Evolutionary conservation across 2,888 invertebrate genomes (phyloP), one percentile per base, ranked within the genome.

Genomic region (Brachyopa scutellaris): DNA sequence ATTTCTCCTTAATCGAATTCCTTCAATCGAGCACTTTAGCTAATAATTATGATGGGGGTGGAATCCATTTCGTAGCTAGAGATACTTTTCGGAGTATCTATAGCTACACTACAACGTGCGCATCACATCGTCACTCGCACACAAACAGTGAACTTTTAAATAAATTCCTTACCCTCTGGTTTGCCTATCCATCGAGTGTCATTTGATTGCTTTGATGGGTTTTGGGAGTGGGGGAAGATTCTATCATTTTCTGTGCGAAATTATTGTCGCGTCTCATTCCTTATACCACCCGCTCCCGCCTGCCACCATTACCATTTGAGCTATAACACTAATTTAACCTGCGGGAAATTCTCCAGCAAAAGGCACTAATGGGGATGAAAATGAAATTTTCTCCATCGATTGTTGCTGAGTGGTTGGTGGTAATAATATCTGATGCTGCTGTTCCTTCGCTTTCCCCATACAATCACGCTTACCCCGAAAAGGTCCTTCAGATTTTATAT

Each of bases 11-110:
- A 74, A 74, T 74, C 49, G 64, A 74, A 66, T 74, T 74, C 19
- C 40, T 49, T 23, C 47, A 74, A 74, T 66, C 57, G 66, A 57
- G 66, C 66, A 74, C 74, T 74, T 55, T 59, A 53, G 40, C 51
- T 40, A 49, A 49, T 74, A 49, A 57, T 66, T 64, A 49, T 40
- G 47, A 64, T 66, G 33, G 36, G 38, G n/a, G n/a, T n/a, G n/a
- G n/a, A 29, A 57, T 66, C 66, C 57, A 74, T 59, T 74, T 74
- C 38, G 7, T 40, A 17, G 19, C 36, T 9, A 9, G 49, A 47
- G 55, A 62, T 45, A 36, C 62, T 55, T 47, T 64, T 15, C 36
- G 15, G 6, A 19, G 33, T 45, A 2, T 7, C 19, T n/a, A 15
- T n/a, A n/a, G n/a, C n/a, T n/a, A 53, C 11, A 7, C 57, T 13